Conservation (phyloP, 2,797 vertebrate genomes). For the Danio tinwini region DNA sequence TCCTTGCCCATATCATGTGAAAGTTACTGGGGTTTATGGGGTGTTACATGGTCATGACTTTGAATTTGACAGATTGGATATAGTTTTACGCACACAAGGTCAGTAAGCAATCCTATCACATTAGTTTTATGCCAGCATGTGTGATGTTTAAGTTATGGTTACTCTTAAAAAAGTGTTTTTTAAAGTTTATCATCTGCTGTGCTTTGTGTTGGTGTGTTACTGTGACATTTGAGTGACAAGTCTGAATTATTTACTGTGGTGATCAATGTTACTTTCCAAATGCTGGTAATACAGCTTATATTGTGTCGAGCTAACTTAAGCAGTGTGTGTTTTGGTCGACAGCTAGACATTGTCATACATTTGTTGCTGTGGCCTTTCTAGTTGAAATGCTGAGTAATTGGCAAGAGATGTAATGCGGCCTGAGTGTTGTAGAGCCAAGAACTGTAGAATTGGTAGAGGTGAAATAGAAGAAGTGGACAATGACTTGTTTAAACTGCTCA, state of each 20-base stretch:
- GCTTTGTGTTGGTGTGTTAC: not conserved
- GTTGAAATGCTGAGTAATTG: slow-evolving; percentile 25
- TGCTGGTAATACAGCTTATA: slow-evolving; percentile 11
- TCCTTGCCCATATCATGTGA: not conserved
- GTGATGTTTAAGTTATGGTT: not conserved
- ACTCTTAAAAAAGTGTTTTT: not conserved
- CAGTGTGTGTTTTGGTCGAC: not conserved
- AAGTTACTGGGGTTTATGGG: not conserved
- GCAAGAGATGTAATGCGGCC: slow-evolving; percentile 10
- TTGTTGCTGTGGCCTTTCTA: slow-evolving; percentile 40
- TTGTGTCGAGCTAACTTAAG: not conserved
- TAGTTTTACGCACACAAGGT: slow-evolving; percentile 24
- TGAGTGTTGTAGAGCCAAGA: not conserved
- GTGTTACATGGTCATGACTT: slow-evolving; percentile 16
- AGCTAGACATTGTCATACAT: slow-evolving; percentile 12
- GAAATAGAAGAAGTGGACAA: slow-evolving; percentile 29
- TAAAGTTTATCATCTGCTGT: not conserved
- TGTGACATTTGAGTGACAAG: slow-evolving; percentile 7
- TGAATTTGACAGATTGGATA: slow-evolving; percentile 18
- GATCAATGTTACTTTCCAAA: not conserved
- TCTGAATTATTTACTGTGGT: slow-evolving; percentile 3
- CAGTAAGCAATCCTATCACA: slow-evolving; percentile 15
- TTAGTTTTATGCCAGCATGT: not conserved
- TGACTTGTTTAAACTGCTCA: not conserved
- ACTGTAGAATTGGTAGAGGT: slow-evolving; percentile 21